Conservation (phyloP, 37 sponge, comb jelly and placozoan species). For the Chondrosia reniformis region DNA sequence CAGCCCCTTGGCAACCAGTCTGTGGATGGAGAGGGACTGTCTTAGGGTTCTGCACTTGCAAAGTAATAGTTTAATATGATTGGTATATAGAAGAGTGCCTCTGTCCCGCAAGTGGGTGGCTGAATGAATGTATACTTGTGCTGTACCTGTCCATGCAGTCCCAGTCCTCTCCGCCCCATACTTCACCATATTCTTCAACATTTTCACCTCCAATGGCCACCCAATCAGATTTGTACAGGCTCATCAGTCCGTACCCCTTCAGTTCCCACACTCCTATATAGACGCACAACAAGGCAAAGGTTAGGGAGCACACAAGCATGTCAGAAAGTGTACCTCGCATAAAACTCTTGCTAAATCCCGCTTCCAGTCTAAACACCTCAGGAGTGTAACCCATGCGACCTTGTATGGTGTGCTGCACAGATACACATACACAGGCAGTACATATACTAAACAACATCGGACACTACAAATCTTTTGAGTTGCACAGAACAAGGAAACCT, state of each 20-base stretch:
- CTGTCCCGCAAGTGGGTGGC: no score
- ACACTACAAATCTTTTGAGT: no score
- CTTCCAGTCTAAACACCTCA: slow-evolving; percentile 47
- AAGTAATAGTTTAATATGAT: no score
- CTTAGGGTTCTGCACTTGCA: no score
- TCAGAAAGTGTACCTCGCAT: slow-evolving; percentile 20
- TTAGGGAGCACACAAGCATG: not conserved
- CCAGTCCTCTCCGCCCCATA: slow-evolving; percentile 82
- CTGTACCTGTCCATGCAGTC: slow-evolving; percentile 64
- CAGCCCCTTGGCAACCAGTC: slow-evolving; percentile 32
- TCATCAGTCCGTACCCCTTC: slow-evolving; percentile 49
- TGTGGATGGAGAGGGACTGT: slow-evolving; percentile 2
- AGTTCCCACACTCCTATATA: slow-evolving; percentile 60
- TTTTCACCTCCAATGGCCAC: slow-evolving; percentile 40
- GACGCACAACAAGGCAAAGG: not conserved
- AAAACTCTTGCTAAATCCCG: slow-evolving; percentile 47
- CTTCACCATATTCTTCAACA: slow-evolving; percentile 26
- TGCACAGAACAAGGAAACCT: no score
- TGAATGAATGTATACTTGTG: not conserved
- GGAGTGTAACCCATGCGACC: slow-evolving; percentile 61
- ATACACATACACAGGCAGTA: no score
- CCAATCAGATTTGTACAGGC: slow-evolving; percentile 72
- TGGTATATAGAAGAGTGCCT: no score
- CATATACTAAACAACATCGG: no score
- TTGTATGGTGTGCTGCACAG: slow-evolving; percentile 50